Percentiles rank a stretch among this genome's conserved stretches.
Conservation (phyloP, 2,113 vertebrate species). For the Passer montanus region DNA sequence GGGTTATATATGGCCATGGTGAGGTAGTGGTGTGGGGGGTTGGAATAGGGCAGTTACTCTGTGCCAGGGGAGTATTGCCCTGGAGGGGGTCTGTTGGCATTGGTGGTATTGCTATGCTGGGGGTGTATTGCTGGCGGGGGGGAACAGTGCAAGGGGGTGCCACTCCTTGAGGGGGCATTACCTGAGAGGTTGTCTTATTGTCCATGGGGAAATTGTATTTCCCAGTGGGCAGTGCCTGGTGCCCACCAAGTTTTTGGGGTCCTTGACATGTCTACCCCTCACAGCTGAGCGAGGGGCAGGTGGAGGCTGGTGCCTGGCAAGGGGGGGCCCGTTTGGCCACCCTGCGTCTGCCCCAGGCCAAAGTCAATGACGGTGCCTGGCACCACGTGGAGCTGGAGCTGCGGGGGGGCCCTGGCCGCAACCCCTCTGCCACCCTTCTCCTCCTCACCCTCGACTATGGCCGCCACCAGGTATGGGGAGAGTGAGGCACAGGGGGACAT, state of each 20-base stretch:
- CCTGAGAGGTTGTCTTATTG: not conserved
- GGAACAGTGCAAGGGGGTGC: not conserved
- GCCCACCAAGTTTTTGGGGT: not conserved
- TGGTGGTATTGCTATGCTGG: fast-evolving
- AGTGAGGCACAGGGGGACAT: not conserved
- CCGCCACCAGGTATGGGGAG: slow-evolving; percentile 76
- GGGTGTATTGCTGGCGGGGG: not conserved
- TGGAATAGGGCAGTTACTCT: not conserved
- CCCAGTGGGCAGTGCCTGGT: not conserved
- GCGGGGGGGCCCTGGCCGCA: not conserved
- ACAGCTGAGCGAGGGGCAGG: slow-evolving; percentile 82
- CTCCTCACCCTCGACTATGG: slow-evolving; percentile 86
- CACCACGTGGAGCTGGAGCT: not conserved
- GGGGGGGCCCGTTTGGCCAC: not conserved
- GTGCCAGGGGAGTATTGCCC: not conserved
- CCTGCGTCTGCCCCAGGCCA: not conserved
- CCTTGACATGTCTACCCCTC: not conserved
- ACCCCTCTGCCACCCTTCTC: slow-evolving; percentile 60
- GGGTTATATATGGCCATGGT: not conserved
- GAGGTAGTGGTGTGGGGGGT: not conserved
- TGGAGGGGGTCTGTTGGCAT: not conserved
- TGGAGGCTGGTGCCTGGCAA: slow-evolving; percentile 73
- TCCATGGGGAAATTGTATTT: not conserved
- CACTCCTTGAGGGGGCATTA: not conserved
- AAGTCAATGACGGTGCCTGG: not conserved